Conservation (phyloP, 2,888 invertebrate species). For the Sarcophaga subvicina region DNA sequence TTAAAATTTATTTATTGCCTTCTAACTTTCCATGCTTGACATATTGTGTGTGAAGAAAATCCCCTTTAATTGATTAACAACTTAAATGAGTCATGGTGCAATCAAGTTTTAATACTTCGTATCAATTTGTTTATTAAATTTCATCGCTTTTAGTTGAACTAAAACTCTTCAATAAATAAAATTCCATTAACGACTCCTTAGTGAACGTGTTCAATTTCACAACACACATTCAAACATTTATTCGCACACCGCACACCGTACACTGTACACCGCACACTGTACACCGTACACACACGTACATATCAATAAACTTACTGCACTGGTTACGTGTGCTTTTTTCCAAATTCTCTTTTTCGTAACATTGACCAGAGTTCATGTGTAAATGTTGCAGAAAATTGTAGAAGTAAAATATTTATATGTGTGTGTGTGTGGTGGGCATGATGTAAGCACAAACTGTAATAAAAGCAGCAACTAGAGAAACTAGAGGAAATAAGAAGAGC, state of each 20-base stretch:
- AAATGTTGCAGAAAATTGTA: background rate
- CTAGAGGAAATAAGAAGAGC: background rate
- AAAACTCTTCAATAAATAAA: constrained; percentile 6
- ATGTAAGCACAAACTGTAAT: background rate
- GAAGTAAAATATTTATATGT: background rate
- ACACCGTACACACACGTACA: background rate
- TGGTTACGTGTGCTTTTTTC: background rate
- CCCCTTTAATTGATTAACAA: background rate
- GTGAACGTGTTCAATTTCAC: background rate
- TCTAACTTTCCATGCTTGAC: too few relatives aligned
- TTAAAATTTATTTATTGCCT: too few relatives aligned
- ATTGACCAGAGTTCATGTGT: background rate
- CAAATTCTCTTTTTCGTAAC: background rate
- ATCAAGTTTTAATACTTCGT: background rate
- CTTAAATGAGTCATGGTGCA: constrained; percentile 6
- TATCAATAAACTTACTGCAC: background rate
- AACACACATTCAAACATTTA: background rate
- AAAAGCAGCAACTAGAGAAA: too few relatives aligned
- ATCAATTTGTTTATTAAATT: constrained; percentile 10
- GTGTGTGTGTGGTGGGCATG: background rate
- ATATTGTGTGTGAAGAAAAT: too few relatives aligned
- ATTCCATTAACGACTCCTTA: constrained; percentile 4
- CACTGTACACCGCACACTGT: too few relatives aligned
- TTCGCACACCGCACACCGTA: background rate
- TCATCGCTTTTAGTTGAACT: constrained; percentile 20